Conservation (phyloP, 2,113 vertebrate genomes). For the Rhabdornis inornatus region DNA sequence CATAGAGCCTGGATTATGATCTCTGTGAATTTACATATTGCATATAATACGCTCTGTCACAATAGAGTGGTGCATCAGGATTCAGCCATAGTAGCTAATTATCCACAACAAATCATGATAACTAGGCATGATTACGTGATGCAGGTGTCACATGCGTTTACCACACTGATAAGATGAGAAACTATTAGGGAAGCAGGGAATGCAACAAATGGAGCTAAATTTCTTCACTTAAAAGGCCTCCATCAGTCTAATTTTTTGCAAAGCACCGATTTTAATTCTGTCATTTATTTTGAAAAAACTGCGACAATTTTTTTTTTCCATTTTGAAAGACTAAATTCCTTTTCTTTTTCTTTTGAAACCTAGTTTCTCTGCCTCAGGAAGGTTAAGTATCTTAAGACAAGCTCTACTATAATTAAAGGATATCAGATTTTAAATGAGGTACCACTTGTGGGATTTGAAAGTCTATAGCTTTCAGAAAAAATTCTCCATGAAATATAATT, state of each 20-base stretch:
- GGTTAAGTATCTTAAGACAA: conserved; percentile 2
- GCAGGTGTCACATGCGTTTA: neutral
- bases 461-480: conserved; percentile 9
- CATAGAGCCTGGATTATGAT: neutral
- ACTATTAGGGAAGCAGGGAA: neutral
- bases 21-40: neutral
- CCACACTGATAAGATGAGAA: neutral
- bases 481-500: neutral
- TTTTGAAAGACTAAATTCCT: neutral
- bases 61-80: neutral
- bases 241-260: neutral
- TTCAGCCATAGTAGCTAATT: neutral
- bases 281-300: neutral
- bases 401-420: neutral
- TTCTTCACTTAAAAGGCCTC: neutral
- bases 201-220: neutral
- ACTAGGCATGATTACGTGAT: neutral
- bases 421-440: neutral
- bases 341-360: neutral
- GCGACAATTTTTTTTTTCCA: neutral
- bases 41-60: neutral
- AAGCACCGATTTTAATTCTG: neutral
- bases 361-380: neutral
- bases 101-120: neutral
- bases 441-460: conserved; percentile 20